Conservation (phyloP, 2,888 invertebrate genomes). For the Clistopyga incitator region DNA sequence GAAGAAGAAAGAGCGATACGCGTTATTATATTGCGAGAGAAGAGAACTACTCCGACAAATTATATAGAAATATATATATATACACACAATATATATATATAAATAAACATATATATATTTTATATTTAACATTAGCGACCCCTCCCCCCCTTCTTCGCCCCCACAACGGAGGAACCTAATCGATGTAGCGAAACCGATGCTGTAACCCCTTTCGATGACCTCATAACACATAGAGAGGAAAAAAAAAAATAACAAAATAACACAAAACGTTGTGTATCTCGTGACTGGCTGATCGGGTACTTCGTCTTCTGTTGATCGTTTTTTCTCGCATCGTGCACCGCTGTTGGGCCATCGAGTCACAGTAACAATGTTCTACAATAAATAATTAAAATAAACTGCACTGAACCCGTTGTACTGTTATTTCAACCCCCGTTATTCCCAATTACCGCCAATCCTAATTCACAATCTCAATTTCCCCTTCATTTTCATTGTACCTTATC, state of each 20-base stretch:
- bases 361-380: conserved; percentile 77
- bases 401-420: conserved; percentile 5
- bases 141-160: conserved; percentile 70
- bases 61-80: conserved; percentile 69
- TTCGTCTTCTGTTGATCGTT: conserved; percentile 71
- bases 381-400: conserved; percentile 70
- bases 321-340: conserved; percentile 75
- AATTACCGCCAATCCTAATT: neutral
- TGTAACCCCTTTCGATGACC: conserved; percentile 37
- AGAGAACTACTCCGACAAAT: conserved; percentile 75
- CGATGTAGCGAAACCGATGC: conserved; percentile 69
- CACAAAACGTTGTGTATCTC: conserved; percentile 72
- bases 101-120: conserved; percentile 73
- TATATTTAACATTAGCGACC: conserved; percentile 77
- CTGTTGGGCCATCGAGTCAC: conserved; percentile 72
- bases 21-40: conserved; percentile 80
- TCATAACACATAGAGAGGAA: conserved; percentile 37
- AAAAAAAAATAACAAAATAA: conserved; percentile 67
- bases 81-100: conserved; percentile 73
- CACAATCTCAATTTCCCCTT: neutral
- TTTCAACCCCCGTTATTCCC: neutral
- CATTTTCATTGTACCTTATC: neutral
- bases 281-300: conserved; percentile 75
- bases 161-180: conserved; percentile 71
- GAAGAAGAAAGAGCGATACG: conserved; percentile 72